A percentile compares a stretch with the other conserved stretches of the same genome.
These are phyloP conservation scores for Myxocyprinus asiaticus DNA, from an alignment of 2,113 vertebrate species.

Conservation along the genomic window DNA sequence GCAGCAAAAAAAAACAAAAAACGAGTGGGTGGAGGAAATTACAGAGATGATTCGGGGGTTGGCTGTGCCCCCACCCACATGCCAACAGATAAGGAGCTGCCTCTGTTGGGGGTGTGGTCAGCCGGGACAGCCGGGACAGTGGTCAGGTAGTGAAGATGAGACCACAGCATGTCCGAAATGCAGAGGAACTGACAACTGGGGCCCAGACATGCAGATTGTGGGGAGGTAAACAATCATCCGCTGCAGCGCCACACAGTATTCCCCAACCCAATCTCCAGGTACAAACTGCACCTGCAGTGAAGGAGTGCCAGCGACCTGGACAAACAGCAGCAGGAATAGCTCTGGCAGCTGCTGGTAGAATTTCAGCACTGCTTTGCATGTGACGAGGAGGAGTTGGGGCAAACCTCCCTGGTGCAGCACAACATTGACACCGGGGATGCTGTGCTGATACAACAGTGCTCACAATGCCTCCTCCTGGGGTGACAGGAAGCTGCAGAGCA, in stretches of 20 bases:
- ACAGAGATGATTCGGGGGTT: too few relatives aligned
- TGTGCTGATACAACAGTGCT: not conserved
- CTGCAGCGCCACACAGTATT: too few relatives aligned
- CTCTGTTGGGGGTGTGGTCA: slow-evolving; percentile 24
- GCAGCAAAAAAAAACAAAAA: too few relatives aligned
- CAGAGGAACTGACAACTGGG: not conserved
- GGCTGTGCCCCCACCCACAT: too few relatives aligned
- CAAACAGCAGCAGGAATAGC: not conserved
- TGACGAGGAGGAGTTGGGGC: not conserved
- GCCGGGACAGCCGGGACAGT: too few relatives aligned
- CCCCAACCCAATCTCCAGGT: too few relatives aligned
- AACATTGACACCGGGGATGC: not conserved
- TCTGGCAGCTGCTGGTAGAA: not conserved
- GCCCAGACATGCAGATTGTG: too few relatives aligned
- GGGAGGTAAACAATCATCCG: too few relatives aligned
- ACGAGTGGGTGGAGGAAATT: too few relatives aligned
- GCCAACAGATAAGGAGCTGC: too few relatives aligned
- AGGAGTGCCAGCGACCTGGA: slow-evolving; percentile 25
- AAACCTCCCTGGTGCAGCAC: not conserved
- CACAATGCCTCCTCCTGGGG: not conserved
- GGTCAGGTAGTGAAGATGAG: not conserved
- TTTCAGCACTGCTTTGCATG: not conserved
- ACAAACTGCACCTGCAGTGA: too few relatives aligned
- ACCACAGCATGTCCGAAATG: too few relatives aligned
- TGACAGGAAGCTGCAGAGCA: not conserved